These are phyloP conservation scores for Lypha dubia DNA, from an alignment of 2,888 invertebrate genomes.

Conservation along the genomic window DNA sequence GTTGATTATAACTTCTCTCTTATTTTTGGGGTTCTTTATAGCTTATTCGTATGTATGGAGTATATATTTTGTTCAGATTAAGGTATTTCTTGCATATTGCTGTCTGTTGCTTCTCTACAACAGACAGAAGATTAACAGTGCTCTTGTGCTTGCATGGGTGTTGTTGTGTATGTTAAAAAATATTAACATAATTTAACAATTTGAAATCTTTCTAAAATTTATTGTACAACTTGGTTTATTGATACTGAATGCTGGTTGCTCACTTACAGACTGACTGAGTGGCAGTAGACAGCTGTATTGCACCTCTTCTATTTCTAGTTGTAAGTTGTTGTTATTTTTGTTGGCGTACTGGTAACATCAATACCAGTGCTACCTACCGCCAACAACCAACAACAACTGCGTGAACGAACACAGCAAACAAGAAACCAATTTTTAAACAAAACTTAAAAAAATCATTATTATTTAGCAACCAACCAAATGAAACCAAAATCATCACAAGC, in stretches of 20 bases:
- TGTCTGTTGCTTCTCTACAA: conserved; percentile 2
- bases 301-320: conserved; percentile 11
- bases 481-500: conserved; percentile 67
- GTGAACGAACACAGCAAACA: conserved; percentile 51
- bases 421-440: conserved; percentile 20
- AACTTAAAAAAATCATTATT: conserved; percentile 38
- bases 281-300: too few species aligned
- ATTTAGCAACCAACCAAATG: conserved; percentile 56
- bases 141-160: background rate
- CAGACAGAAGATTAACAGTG: background rate
- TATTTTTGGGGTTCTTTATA: conserved; percentile 32
- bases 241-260: conserved; percentile 12
- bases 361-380: conserved; percentile 31
- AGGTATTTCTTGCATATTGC: conserved; percentile 19
- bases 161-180: conserved; percentile 11
- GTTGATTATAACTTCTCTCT: conserved; percentile 72
- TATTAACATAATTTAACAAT: conserved; percentile 72
- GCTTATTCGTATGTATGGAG: background rate
- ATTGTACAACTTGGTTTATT: conserved; percentile 18
- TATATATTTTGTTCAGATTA: conserved; percentile 20
- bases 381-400: conserved; percentile 48
- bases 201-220: conserved; percentile 60
- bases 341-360: conserved; percentile 49
- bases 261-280: too few species aligned
- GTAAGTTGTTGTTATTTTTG: conserved; percentile 35